Conservation (phyloP, 2,888 invertebrate genomes). For the Tineola bisselliella region DNA sequence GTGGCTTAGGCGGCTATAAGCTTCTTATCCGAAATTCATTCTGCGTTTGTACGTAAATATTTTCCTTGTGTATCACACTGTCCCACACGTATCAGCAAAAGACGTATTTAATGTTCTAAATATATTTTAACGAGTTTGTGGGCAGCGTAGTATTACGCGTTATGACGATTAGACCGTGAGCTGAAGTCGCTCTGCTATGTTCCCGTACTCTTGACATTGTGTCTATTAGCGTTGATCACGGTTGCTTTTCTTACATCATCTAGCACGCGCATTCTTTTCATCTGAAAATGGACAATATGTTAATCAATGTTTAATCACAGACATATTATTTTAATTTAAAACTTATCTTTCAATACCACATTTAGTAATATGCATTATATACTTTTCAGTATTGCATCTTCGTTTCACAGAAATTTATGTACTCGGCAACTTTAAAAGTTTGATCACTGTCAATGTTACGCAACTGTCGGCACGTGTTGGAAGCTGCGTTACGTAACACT, state of each 20-base stretch:
- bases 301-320: no score
- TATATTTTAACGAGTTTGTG: conserved; percentile 35
- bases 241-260: conserved; percentile 34
- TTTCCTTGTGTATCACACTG: conserved; percentile 14
- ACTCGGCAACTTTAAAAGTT: no score
- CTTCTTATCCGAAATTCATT: conserved; percentile 1
- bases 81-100: conserved; percentile 25
- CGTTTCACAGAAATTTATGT: no score
- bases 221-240: conserved; percentile 26
- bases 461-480: conserved; percentile 1
- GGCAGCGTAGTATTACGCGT: conserved; percentile 30
- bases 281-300: no score
- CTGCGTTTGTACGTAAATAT: conserved; percentile 16
- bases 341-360: background rate
- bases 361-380: no score
- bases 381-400: no score
- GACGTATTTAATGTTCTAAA: conserved; percentile 32
- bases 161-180: conserved; percentile 23
- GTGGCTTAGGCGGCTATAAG: background rate
- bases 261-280: conserved; percentile 13
- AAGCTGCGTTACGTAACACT: conserved; percentile 41
- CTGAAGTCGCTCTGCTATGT: conserved; percentile 15
- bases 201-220: conserved; percentile 58
- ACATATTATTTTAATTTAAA: no score
- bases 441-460: background rate